Conservation (phyloP, 2,888 invertebrate genomes). For the Hypolimnas misippus region DNA sequence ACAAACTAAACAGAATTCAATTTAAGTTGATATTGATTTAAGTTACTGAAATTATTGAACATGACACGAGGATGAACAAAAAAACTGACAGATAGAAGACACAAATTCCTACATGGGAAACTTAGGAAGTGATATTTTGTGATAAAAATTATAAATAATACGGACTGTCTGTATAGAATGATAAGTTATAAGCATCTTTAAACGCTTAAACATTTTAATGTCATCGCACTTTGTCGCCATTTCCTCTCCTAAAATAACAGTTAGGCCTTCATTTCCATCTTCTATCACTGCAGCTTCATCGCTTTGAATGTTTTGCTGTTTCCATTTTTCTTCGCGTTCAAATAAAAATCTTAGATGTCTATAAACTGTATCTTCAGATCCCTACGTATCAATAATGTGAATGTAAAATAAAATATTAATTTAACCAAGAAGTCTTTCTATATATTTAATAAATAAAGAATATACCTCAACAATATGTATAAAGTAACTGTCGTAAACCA, state of each 20-base stretch:
- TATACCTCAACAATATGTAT: constrained; percentile 78
- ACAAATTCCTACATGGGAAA: not conserved
- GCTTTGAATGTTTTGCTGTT: constrained; percentile 51
- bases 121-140: no score
- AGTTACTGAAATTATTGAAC: not conserved
- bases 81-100: not conserved
- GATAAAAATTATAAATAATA: no score
- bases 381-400: constrained; percentile 49
- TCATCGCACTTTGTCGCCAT: constrained; percentile 48
- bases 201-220: constrained; percentile 64
- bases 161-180: constrained; percentile 73
- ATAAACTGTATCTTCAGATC: constrained; percentile 77
- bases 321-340: constrained; percentile 60
- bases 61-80: not conserved
- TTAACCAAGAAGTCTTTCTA: not conserved
- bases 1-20: no score
- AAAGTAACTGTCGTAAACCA: constrained; percentile 79
- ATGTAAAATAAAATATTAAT: not conserved
- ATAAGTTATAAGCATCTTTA: constrained; percentile 72
- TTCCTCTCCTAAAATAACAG: constrained; percentile 47
- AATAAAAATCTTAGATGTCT: constrained; percentile 71
- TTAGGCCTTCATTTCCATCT: constrained; percentile 50
- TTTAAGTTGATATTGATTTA: not conserved
- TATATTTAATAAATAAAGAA: not conserved
- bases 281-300: constrained; percentile 47